These are phyloP conservation scores for Capromys pilorides DNA, from an alignment of 2,797 vertebrate genomes.

Conservation along the genomic window DNA sequence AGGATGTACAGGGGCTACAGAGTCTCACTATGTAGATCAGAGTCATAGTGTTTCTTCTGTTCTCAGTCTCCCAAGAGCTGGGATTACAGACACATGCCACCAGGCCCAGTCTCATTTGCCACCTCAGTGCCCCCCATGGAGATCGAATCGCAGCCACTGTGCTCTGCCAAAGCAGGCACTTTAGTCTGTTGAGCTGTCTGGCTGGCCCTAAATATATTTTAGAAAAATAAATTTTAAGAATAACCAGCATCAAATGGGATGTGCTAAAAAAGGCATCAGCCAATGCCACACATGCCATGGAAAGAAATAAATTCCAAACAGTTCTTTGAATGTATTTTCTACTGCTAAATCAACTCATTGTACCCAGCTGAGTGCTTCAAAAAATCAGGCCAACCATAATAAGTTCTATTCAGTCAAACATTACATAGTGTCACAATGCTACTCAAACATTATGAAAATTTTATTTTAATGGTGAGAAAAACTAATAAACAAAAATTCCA, in stretches of 20 bases:
- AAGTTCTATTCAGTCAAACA: not conserved
- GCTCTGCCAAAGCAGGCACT: too few species aligned
- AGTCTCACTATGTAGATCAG: too few species aligned
- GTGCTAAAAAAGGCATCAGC: not conserved
- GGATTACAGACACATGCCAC: too few species aligned
- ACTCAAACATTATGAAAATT: not conserved
- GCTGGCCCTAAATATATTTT: not conserved
- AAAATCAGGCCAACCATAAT: not conserved
- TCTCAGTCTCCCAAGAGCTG: too few species aligned
- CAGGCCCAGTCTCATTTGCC: too few species aligned
- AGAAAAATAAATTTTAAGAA: not conserved
- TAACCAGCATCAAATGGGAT: not conserved
- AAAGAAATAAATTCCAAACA: not conserved
- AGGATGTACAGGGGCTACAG: too few species aligned
- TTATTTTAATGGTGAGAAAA: not conserved
- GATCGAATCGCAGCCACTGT: too few species aligned
- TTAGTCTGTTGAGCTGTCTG: too few species aligned
- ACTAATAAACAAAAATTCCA: conserved; percentile 5
- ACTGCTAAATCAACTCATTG: not conserved
- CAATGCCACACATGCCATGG: not conserved
- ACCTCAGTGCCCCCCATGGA: too few species aligned
- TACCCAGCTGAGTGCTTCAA: not conserved
- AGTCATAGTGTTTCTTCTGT: too few species aligned
- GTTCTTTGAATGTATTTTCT: conserved; percentile 16
- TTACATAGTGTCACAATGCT: not conserved